phyloP scores from a whole-genome alignment of 2,888 invertebrate genomes.

The Leucophora obtusa region DNA sequence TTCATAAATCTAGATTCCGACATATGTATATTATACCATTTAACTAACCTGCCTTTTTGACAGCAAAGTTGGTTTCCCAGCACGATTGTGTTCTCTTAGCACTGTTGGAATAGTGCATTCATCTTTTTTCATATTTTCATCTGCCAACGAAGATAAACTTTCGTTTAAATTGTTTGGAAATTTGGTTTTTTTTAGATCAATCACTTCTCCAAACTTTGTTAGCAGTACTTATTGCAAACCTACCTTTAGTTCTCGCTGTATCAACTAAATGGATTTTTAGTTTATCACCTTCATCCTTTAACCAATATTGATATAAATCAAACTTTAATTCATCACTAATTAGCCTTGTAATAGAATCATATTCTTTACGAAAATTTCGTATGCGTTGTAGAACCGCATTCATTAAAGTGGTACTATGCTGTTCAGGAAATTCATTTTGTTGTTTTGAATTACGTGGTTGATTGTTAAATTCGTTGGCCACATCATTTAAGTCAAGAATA shows the following conservation, averaged over 20 bases:
- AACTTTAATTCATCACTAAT: constrained; percentile 62
- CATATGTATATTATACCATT: no score
- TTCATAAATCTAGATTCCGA: no score
- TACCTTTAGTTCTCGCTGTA: not conserved
- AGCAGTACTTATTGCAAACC: not conserved
- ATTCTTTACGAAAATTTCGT: constrained; percentile 52
- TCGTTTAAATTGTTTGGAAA: constrained; percentile 1
- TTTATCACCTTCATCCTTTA: constrained; percentile 25
- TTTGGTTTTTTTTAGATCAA: not conserved
- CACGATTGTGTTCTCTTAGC: constrained; percentile 67
- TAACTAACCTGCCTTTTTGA: not conserved
- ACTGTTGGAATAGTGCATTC: constrained; percentile 3
- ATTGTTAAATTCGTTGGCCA: constrained; percentile 49
- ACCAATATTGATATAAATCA: constrained; percentile 64
- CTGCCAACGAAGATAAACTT: not conserved
- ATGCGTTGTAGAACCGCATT: constrained; percentile 28
- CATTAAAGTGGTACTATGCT: not conserved
- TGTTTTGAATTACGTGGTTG: constrained; percentile 5
- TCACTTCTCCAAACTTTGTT: not conserved
- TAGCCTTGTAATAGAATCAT: constrained; percentile 30
- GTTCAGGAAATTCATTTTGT: not conserved
- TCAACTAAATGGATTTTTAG: not conserved
- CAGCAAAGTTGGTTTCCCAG: not conserved
- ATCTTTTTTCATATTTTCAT: not conserved
- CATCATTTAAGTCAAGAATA: constrained; percentile 69